Percentiles rank a stretch among this genome's conserved stretches.
phyloP scores from a whole-genome alignment of 2,888 invertebrate genomes.

The Drosophila fungiperda region DNA sequence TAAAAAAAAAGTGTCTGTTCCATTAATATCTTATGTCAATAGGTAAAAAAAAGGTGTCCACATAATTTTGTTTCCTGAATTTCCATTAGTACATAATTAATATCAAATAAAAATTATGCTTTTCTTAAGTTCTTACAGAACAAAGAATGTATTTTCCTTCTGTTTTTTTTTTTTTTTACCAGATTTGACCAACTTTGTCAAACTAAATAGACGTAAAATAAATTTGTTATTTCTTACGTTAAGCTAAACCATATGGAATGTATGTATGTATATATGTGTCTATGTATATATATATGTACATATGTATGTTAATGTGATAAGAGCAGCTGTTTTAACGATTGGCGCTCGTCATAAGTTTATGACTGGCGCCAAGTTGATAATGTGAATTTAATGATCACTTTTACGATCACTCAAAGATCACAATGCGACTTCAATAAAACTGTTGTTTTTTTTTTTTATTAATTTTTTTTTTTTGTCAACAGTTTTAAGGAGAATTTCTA shows the following conservation, averaged over 20 bases:
- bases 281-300: neutral
- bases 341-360: constrained; percentile 72
- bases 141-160: neutral
- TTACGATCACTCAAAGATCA: constrained; percentile 72
- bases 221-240: constrained; percentile 5
- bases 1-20: too few relatives aligned
- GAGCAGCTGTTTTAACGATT: constrained; percentile 60
- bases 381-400: constrained; percentile 63
- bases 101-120: neutral
- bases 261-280: neutral
- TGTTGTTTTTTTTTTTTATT: constrained; percentile 6
- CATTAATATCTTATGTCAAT: neutral
- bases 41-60: neutral
- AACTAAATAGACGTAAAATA: neutral
- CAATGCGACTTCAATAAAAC: constrained; percentile 24
- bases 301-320: constrained; percentile 41
- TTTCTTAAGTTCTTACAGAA: neutral
- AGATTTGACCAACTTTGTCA: neutral
- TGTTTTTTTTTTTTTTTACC: neutral
- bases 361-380: constrained; percentile 80
- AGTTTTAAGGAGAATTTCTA: constrained; percentile 20
- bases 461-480: constrained; percentile 7
- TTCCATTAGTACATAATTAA: neutral
- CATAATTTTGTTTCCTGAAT: neutral
- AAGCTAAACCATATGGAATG: constrained; percentile 16